Evolutionary conservation across 1,140 invertebrate genomes (phyloP).

Genomic region (Paracyclopina nana): DNA sequence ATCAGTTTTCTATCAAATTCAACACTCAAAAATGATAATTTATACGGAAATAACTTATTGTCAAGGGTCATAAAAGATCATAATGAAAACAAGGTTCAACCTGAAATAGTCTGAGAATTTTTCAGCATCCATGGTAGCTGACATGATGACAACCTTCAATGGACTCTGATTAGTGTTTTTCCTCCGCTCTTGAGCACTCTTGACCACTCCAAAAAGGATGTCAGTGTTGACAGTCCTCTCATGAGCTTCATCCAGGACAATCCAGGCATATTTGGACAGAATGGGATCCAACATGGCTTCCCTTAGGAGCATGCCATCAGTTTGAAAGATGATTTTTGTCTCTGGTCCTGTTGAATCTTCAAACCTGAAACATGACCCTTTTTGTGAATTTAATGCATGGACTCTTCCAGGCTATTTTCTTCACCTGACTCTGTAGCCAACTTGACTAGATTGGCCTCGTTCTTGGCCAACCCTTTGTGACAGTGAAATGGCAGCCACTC

Average conservation of each 20-base stretch:
- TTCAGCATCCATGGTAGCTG: slow-evolving; percentile 86
- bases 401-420: no score
- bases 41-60: no score
- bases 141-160: slow-evolving; percentile 58
- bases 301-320: slow-evolving; percentile 81
- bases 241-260: slow-evolving; percentile 93
- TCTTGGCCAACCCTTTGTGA: slow-evolving; percentile 83
- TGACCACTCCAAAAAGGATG: slow-evolving; percentile 62
- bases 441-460: no score
- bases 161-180: slow-evolving; percentile 23
- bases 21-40: no score
- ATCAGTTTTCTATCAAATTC: no score
- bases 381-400: no score
- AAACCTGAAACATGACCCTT: no score
- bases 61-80: no score
- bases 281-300: slow-evolving; percentile 57
- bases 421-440: no score
- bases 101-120: slow-evolving; percentile 79
- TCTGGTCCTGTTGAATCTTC: slow-evolving; percentile 44
- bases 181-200: slow-evolving; percentile 50
- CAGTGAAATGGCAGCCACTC: slow-evolving; percentile 77
- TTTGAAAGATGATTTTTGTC: slow-evolving; percentile 66
- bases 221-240: slow-evolving; percentile 90
- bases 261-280: slow-evolving; percentile 50
- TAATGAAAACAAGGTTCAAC: no score